phyloP scores from a whole-genome alignment of 2,113 vertebrate genomes.

The Tichodroma muraria region DNA sequence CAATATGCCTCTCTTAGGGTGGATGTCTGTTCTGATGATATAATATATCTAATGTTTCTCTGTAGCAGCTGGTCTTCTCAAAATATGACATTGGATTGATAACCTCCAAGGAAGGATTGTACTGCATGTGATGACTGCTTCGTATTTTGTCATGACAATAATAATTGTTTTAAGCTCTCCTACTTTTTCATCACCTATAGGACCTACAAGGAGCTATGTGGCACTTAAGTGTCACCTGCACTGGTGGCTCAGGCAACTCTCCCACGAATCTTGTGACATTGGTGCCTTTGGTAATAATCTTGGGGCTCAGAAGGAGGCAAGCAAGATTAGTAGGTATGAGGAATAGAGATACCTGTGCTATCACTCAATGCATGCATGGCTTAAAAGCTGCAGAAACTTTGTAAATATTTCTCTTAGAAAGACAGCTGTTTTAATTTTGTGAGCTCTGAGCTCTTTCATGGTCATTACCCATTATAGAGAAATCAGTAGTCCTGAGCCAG shows the following conservation, averaged over 20 bases:
- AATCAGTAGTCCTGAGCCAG: background rate
- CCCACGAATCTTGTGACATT: background rate
- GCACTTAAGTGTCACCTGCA: background rate
- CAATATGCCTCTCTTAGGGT: background rate
- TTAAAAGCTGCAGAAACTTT: background rate
- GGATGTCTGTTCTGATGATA: background rate
- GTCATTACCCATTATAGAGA: background rate
- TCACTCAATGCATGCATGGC: background rate
- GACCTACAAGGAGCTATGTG: background rate
- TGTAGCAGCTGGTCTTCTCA: slow-evolving; percentile 10
- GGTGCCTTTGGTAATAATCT: background rate
- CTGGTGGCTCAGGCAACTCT: background rate
- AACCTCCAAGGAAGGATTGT: background rate
- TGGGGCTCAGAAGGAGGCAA: background rate
- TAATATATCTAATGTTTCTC: background rate
- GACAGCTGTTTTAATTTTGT: background rate
- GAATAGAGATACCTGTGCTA: background rate
- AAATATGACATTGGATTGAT: slow-evolving; percentile 27
- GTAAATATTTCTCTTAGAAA: background rate
- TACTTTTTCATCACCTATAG: background rate
- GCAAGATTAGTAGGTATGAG: background rate
- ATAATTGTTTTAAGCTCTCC: background rate
- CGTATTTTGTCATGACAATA: background rate
- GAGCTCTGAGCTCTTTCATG: background rate
- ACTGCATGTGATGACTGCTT: background rate